Conservation (phyloP, 2,113 vertebrate species). For the Sander lucioperca region DNA sequence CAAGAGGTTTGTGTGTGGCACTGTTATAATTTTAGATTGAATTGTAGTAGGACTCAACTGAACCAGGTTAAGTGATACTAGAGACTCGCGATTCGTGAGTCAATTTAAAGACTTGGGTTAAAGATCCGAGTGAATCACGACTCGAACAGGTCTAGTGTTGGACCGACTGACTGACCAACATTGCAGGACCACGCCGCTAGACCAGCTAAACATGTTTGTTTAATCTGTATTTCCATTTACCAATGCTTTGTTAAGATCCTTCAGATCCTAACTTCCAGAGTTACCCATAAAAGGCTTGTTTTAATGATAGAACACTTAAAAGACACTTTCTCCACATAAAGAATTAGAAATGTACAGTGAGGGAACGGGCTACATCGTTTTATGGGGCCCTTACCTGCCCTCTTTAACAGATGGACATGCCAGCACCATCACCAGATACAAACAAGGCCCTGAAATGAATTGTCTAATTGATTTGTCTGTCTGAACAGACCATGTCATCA, state of each 20-base stretch:
- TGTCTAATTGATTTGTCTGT: conserved; percentile 42
- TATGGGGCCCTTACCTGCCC: conserved; percentile 8
- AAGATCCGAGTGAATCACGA: too few relatives aligned
- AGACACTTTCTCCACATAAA: background rate
- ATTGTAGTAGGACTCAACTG: too few relatives aligned
- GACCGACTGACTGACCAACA: background rate
- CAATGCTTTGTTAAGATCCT: too few relatives aligned
- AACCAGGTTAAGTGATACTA: too few relatives aligned
- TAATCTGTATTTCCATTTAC: too few relatives aligned
- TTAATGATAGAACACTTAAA: background rate
- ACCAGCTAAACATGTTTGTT: background rate
- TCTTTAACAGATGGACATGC: conserved; percentile 15
- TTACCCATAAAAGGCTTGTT: background rate
- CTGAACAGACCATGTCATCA: conserved; percentile 18
- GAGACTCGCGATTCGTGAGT: too few relatives aligned
- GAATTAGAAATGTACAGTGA: conserved; percentile 13
- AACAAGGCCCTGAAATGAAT: conserved; percentile 17
- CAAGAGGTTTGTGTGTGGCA: too few relatives aligned
- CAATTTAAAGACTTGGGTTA: too few relatives aligned
- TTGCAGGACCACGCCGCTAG: background rate
- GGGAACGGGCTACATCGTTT: background rate
- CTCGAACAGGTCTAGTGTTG: too few relatives aligned
- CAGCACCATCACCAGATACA: conserved; percentile 11
- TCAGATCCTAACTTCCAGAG: background rate
- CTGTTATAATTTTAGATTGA: too few relatives aligned